Base-by-base conservation (phyloP, 1,140 invertebrate species). In the Asbolus verrucosus region DNA sequence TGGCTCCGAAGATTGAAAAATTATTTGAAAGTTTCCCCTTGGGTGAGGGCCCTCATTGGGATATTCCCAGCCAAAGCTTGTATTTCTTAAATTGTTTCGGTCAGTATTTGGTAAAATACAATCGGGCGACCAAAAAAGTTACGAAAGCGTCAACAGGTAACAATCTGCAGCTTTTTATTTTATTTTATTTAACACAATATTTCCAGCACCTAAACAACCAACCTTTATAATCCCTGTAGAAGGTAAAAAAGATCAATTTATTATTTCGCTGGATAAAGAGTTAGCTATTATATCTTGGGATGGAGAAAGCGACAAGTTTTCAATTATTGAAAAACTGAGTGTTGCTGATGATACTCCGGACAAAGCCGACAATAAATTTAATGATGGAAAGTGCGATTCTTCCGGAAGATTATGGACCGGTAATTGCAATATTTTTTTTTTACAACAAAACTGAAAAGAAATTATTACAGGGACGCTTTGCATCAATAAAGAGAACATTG, bases 331-430 rank as follows among this genome's bases (percentile, higher is more conserved):
- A 72, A n/a, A 36, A 54, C 14, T 74, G 0, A 6, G 69, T 61
- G n/a, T n/a, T n/a, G 73, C 69, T 6, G 71, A 70, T 19, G 69
- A 70, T 13, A 24, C 63, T 65, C 13, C 31, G 6, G 50, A 4
- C 27, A 8, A 30, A 50, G 19, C 30, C 30, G 9, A 13, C 18
- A 93, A 89, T 73, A 84, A 92, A 73, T 88, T 92, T 70, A 96
- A 96, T 76, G 94, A 96, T 80, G 94, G 88, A 9, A 96, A 96
- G 82, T 90, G 89, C 69, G 94, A 96, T 81, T 85, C 88, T 0
- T 79, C 76, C 2, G 94, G 94, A 15, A 83, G 92, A 39, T 81
- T 95, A 3, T 94, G 90, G 87, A 65, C 62, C 6, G 73, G 73
- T 70, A 75, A 75, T 60, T 24, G 1, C 2, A 46, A 16, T 46